phyloP scores from a whole-genome alignment of 2,888 invertebrate genomes.

The Nomada fucata region DNA sequence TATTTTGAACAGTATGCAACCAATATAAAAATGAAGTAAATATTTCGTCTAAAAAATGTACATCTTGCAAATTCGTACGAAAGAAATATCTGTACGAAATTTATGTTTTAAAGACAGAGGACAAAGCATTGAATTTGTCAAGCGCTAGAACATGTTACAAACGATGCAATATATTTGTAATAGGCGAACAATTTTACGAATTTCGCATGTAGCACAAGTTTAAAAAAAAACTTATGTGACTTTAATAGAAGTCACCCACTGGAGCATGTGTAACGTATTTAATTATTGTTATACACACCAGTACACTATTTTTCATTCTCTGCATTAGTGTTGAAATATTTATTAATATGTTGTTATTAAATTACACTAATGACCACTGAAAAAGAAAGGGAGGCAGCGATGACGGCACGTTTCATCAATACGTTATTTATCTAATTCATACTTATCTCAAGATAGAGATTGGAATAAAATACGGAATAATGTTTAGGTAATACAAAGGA shows the following conservation, averaged over 20 bases:
- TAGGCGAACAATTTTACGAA: conserved; percentile 36
- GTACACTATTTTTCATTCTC: conserved; percentile 38
- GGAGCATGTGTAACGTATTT: conserved; percentile 36
- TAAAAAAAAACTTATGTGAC: conserved; percentile 30
- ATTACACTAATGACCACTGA: conserved; percentile 72
- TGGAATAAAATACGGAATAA: conserved; percentile 59
- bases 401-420: conserved; percentile 40
- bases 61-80: conserved; percentile 41
- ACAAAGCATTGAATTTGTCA: conserved; percentile 16
- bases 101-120: conserved; percentile 7
- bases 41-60: conserved; percentile 38
- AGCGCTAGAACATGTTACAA: conserved; percentile 32
- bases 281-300: conserved; percentile 38
- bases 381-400: conserved; percentile 50
- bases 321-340: conserved; percentile 67
- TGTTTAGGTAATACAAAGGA: conserved; percentile 60
- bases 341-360: conserved; percentile 71
- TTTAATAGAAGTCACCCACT: conserved; percentile 30
- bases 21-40: conserved; percentile 25
- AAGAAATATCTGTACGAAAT: conserved; percentile 23
- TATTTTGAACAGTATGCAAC: conserved; percentile 26
- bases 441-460: conserved; percentile 35
- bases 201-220: conserved; percentile 33
- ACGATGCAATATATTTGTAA: conserved; percentile 35
- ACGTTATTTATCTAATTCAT: conserved; percentile 49